phyloP scores from a whole-genome alignment of 2,888 invertebrate genomes.

The Hymenopus coronatus region DNA sequence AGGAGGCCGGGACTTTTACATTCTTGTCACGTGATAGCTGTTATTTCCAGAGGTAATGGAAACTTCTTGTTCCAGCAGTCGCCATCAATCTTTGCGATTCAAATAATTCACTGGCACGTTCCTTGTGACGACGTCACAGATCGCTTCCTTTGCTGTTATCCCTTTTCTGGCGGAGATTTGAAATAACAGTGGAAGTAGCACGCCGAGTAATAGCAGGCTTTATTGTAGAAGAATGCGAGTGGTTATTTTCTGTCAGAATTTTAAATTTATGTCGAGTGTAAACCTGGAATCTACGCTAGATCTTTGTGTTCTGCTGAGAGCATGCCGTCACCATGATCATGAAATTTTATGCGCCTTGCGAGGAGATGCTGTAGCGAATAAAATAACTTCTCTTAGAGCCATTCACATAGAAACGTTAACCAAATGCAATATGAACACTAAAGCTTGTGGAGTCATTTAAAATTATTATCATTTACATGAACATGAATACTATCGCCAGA shows the following conservation, averaged over 20 bases:
- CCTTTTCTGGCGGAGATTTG: background rate
- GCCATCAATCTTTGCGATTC: constrained; percentile 28
- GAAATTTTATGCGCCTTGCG: too few species aligned
- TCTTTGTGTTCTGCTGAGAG: too few species aligned
- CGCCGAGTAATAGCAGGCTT: background rate
- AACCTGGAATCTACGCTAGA: background rate
- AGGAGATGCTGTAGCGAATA: too few species aligned
- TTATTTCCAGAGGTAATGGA: constrained; percentile 43
- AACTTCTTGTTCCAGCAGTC: constrained; percentile 46
- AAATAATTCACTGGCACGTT: background rate
- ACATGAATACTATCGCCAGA: too few species aligned
- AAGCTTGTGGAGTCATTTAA: too few species aligned
- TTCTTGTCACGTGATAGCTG: constrained; percentile 19
- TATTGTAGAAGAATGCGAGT: background rate
- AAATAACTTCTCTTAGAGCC: too few species aligned
- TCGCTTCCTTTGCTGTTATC: background rate
- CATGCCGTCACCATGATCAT: too few species aligned
- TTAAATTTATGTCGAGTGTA: background rate
- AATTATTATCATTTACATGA: too few species aligned
- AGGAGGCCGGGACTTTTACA: constrained; percentile 5
- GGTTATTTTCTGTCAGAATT: too few species aligned
- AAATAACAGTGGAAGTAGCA: background rate
- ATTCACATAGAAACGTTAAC: too few species aligned
- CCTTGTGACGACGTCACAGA: background rate
- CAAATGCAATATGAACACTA: too few species aligned